phyloP scores from a whole-genome alignment of 2,797 vertebrate species.

The Cercopithecus petaurista region DNA sequence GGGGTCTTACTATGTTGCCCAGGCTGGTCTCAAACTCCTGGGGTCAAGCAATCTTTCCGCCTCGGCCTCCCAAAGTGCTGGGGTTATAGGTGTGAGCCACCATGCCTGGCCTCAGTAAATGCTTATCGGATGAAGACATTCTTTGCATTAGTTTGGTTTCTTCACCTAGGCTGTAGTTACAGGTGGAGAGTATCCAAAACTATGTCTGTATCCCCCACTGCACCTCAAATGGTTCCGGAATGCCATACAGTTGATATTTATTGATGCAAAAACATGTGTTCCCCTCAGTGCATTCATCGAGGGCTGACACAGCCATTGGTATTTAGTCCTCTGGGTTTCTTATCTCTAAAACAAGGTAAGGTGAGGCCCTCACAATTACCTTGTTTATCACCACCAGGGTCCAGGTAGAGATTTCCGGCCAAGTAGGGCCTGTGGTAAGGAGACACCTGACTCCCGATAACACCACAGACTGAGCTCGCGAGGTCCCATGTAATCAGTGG shows the following conservation, averaged over 20 bases:
- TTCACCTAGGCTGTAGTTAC: background rate
- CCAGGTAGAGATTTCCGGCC: background rate
- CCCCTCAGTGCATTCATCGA: background rate
- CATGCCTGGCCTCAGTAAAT: background rate
- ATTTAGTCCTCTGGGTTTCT: background rate
- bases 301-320: accelerated
- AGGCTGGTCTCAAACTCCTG: background rate
- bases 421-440: background rate
- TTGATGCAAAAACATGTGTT: background rate
- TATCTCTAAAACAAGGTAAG: background rate
- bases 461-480: background rate
- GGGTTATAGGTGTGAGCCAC: background rate
- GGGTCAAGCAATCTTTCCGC: background rate
- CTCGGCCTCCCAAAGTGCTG: background rate
- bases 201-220: background rate
- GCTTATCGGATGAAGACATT: background rate
- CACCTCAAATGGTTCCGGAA: background rate
- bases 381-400: background rate
- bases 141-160: background rate
- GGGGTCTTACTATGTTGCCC: background rate
- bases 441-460: background rate
- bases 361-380: background rate
- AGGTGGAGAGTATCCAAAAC: background rate
- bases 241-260: background rate
- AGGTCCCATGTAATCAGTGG: background rate